Conservation (phyloP, 2,113 vertebrate genomes). For the Lophotis ruficrista region DNA sequence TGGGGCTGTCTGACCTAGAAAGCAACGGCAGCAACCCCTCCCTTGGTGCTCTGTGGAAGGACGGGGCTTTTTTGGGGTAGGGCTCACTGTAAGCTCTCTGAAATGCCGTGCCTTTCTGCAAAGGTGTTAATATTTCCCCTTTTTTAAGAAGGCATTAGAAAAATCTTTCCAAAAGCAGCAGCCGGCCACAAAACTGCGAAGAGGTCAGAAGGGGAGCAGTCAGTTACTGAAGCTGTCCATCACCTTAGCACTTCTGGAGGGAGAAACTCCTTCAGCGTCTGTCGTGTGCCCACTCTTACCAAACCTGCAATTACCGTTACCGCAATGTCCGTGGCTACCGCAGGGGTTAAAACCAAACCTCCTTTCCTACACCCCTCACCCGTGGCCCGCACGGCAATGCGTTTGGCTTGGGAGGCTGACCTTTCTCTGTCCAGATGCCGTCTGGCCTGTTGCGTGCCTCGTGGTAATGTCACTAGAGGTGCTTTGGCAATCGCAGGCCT, state of each 20-base stretch:
- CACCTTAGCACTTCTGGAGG: not conserved
- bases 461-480: not conserved
- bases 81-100: not conserved
- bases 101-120: not conserved
- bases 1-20: not conserved
- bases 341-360: not conserved
- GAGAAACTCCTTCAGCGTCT: not conserved
- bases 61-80: rapidly evolving
- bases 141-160: not conserved
- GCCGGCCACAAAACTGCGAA: not conserved
- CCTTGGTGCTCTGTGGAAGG: not conserved
- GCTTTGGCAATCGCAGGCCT: not conserved
- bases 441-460: not conserved
- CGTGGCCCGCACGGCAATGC: not conserved
- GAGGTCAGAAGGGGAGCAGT: not conserved
- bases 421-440: not conserved
- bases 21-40: not conserved
- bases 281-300: not conserved
- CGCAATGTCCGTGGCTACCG: rapidly evolving
- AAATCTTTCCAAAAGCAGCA: not conserved
- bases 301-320: not conserved
- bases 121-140: not conserved
- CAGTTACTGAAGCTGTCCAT: not conserved
- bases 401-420: not conserved
- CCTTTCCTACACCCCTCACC: rapidly evolving